phyloP scores from a whole-genome alignment of 1,140 invertebrate genomes.

The Hycleus phaleratus region DNA sequence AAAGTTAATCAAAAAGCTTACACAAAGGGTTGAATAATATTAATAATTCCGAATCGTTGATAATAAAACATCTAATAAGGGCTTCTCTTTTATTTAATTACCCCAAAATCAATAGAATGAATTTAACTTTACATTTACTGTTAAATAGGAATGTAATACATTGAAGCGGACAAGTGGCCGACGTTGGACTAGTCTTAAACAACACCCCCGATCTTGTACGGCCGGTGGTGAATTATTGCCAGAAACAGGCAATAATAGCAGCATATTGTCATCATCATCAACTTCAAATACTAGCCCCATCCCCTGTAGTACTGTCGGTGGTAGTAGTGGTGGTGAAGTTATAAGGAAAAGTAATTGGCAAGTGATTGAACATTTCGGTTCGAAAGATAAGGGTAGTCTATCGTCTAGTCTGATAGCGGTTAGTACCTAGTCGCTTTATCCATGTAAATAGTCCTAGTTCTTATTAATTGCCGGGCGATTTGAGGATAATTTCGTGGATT shows the following conservation, averaged over 20 bases:
- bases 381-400: constrained; percentile 43
- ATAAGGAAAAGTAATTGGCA: constrained; percentile 76
- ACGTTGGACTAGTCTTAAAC: constrained; percentile 46
- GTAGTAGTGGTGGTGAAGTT: constrained; percentile 42
- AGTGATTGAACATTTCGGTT: constrained; percentile 72
- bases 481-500: too few species aligned
- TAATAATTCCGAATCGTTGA: too few species aligned
- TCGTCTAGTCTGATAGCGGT: constrained; percentile 49
- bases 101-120: too few species aligned
- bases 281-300: constrained; percentile 40
- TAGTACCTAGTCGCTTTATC: constrained; percentile 27
- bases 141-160: constrained; percentile 34
- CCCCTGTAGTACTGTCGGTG: constrained; percentile 1
- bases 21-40: too few species aligned
- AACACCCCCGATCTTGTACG: constrained; percentile 35
- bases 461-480: background rate
- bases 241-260: constrained; percentile 36
- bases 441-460: background rate
- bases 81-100: too few species aligned
- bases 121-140: background rate
- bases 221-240: constrained; percentile 25
- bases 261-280: constrained; percentile 40
- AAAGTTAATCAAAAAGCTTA: too few species aligned
- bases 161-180: constrained; percentile 36
- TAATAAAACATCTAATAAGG: too few species aligned